Base-by-base conservation (phyloP, 2,888 invertebrate species). In the Cryptophagus acutangulus region DNA sequence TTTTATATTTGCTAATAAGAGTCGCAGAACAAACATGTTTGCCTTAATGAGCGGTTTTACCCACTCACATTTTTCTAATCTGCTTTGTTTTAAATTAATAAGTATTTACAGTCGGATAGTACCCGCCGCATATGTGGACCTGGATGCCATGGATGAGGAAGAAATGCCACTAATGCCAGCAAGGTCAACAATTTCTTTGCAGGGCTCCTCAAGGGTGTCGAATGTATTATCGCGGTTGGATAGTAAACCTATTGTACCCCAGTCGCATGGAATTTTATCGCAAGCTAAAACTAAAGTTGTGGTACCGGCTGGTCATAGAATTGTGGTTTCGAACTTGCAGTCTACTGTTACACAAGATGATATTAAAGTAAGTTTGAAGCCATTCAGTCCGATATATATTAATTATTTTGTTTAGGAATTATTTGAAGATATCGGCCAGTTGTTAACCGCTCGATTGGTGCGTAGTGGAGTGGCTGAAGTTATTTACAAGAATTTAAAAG, bases 391-490 rank as follows among this genome's bases (percentile, higher is more conserved):
- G 15, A 29, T 12, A 20, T 10, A 3, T 17, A 25, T 33, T 40
- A 46, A 28, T 33, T 34, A 6, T 35, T 48, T 29, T 34, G 36
- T 31, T 17, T 53, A 89, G 88, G 95, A 95, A 69, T 72, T 95
- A 31, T 94, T 95, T 73, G 91, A 91, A 60, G 93, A 93, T 63
- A 84, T 94, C 45, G 94, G 94, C 0, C 84, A 88, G 31, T 75
- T 94, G 62, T 71, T 87, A 40, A 84, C 86, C 49, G 91, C 91
- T 0, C 80, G 87, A 54, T 73, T 94, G 54, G 84, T 91, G 9
- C 80, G 90, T 30, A 84, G 87, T 0, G 94, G 94, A 1, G 84
- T 85, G 2, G 94, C 93, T 0, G 93, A 94, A 72, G 92, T 94
- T 1, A 87, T 92, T 52, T 94, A 91, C 66, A 84, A 85, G 60